phyloP scores from a whole-genome alignment of 2,888 invertebrate species.

The Melanophora roralis region DNA sequence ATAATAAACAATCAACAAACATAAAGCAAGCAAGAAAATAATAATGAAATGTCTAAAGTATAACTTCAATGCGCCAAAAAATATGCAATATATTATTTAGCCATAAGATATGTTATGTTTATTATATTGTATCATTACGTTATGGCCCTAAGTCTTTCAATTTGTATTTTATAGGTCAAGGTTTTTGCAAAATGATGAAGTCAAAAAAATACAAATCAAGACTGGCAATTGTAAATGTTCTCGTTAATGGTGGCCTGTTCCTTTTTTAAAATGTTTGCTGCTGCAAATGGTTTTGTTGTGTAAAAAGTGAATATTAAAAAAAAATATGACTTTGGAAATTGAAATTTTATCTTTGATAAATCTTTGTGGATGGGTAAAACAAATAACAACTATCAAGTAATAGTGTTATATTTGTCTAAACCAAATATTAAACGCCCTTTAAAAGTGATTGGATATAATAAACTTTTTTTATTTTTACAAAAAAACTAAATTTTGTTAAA shows the following conservation, averaged over 20 bases:
- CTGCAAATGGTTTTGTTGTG: constrained; percentile 15
- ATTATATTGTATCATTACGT: background rate
- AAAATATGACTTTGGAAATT: constrained; percentile 31
- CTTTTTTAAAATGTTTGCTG: background rate
- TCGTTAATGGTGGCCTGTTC: constrained; percentile 11
- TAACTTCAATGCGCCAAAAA: constrained; percentile 60
- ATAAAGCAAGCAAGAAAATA: background rate
- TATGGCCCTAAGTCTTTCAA: constrained; percentile 20
- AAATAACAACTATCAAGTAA: no score
- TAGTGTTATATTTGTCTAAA: no score
- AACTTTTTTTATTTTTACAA: no score
- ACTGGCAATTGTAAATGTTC: constrained; percentile 1
- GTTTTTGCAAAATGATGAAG: constrained; percentile 37
- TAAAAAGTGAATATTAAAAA: constrained; percentile 19
- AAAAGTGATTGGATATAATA: no score
- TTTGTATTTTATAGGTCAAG: constrained; percentile 59
- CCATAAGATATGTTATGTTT: constrained; percentile 34
- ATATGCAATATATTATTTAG: constrained; percentile 46
- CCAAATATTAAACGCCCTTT: no score
- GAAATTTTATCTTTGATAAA: constrained; percentile 51
- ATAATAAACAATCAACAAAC: background rate
- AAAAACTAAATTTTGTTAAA: no score
- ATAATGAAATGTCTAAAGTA: background rate
- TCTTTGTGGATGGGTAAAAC: constrained; percentile 13
- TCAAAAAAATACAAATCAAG: constrained; percentile 2